These are phyloP conservation scores for Xestia sexstrigata DNA, from an alignment of 2,888 invertebrate species.

Conservation along the genomic window DNA sequence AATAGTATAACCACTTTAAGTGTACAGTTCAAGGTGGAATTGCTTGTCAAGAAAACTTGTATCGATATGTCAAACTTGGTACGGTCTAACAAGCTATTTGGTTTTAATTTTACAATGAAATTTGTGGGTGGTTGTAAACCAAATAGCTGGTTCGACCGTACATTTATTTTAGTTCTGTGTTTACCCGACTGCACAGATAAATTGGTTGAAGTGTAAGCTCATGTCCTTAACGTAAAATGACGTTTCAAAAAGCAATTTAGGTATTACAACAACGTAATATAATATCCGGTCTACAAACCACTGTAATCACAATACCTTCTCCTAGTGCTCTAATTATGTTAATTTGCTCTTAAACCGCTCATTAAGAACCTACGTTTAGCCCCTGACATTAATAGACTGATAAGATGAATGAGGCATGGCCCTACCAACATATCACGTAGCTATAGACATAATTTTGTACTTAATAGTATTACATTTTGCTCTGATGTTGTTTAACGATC, in stretches of 20 bases:
- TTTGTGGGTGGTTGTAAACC: too few relatives aligned
- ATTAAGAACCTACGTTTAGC: background rate
- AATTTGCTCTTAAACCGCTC: slow-evolving; percentile 2
- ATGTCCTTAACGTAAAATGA: background rate
- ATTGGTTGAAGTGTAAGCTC: background rate
- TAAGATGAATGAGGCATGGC: background rate
- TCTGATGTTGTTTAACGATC: slow-evolving; percentile 30
- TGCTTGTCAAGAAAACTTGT: too few relatives aligned
- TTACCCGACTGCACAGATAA: background rate
- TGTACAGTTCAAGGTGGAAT: too few relatives aligned
- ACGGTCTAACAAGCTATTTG: too few relatives aligned
- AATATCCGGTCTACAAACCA: slow-evolving; percentile 1
- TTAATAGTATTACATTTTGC: background rate
- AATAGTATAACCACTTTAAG: background rate
- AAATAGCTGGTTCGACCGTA: too few relatives aligned
- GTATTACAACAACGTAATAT: background rate
- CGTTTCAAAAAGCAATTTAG: background rate
- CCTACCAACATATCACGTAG: too few relatives aligned
- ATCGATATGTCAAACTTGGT: background rate
- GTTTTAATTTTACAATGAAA: too few relatives aligned
- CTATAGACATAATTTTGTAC: background rate
- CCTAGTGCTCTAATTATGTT: background rate
- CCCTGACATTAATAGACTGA: background rate
- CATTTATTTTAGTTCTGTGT: background rate
- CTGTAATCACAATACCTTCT: background rate